phyloP scores from a whole-genome alignment of 2,888 invertebrate species.

The Drosophila maculinotata region DNA sequence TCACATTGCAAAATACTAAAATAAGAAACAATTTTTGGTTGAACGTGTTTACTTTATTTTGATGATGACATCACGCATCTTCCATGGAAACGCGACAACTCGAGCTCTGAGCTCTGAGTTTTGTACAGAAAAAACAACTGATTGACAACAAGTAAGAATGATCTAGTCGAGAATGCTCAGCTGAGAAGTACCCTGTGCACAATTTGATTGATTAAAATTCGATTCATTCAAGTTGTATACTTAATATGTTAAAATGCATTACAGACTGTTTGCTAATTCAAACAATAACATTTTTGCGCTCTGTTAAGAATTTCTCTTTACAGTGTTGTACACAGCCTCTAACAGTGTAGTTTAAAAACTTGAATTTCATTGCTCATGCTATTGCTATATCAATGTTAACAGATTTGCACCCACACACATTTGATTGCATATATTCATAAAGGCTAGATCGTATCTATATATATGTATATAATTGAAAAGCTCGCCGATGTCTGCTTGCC shows the following conservation, averaged over 20 bases:
- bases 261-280: too few relatives aligned
- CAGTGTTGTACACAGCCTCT: too few relatives aligned
- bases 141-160: conserved; percentile 33
- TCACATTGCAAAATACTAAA: conserved; percentile 44
- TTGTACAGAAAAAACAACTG: conserved; percentile 23
- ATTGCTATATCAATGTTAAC: too few relatives aligned
- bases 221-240: too few relatives aligned
- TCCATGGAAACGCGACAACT: conserved; percentile 46
- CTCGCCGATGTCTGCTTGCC: not conserved
- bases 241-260: too few relatives aligned
- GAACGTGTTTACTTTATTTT: conserved; percentile 42
- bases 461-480: not conserved
- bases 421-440: not conserved
- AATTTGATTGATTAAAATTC: not conserved
- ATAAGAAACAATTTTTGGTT: conserved; percentile 42
- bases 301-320: too few relatives aligned
- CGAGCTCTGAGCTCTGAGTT: conserved; percentile 16
- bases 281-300: too few relatives aligned
- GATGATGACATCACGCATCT: conserved; percentile 74
- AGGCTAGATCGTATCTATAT: not conserved
- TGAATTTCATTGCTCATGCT: too few relatives aligned
- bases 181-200: conserved; percentile 18
- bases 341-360: too few relatives aligned
- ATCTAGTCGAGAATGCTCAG: not conserved
- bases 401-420: not conserved